phyloP scores from a whole-genome alignment of 2,113 vertebrate genomes.

The Rhodinocichla rosea region DNA sequence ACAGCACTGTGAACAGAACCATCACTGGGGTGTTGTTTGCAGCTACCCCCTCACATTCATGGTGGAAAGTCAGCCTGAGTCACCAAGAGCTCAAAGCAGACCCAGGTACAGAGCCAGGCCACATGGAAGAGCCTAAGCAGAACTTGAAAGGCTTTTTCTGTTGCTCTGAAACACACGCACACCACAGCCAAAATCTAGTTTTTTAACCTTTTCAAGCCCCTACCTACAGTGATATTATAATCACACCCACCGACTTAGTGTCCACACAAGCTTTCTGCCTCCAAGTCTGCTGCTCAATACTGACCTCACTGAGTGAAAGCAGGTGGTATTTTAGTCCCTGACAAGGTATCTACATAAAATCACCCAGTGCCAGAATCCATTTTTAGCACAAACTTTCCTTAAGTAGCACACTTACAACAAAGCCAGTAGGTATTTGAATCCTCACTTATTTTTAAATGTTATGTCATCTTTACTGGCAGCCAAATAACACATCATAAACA shows the following conservation, averaged over 20 bases:
- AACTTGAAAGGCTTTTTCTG: not conserved
- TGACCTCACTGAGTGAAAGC: not conserved
- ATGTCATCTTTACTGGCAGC: not conserved
- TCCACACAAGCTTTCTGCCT: not conserved
- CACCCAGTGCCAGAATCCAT: not conserved
- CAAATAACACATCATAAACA: not conserved
- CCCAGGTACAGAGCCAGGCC: not conserved
- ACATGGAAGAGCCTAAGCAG: not conserved
- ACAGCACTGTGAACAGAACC: not conserved
- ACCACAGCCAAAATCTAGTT: fast-evolving
- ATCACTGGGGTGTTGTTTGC: not conserved
- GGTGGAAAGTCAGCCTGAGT: not conserved
- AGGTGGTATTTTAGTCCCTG: not conserved
- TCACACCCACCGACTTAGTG: not conserved
- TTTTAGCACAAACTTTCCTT: not conserved
- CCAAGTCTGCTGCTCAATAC: not conserved
- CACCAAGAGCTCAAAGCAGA: not conserved
- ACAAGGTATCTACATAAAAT: not conserved
- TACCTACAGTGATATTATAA: not conserved
- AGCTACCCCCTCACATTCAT: not conserved
- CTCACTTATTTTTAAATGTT: not conserved
- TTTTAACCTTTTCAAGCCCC: not conserved
- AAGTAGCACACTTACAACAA: not conserved
- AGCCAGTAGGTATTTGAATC: not conserved
- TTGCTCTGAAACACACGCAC: not conserved